Evolutionary conservation across 1,140 invertebrate genomes (phyloP).

Genomic region (Halyomorpha halys): DNA sequence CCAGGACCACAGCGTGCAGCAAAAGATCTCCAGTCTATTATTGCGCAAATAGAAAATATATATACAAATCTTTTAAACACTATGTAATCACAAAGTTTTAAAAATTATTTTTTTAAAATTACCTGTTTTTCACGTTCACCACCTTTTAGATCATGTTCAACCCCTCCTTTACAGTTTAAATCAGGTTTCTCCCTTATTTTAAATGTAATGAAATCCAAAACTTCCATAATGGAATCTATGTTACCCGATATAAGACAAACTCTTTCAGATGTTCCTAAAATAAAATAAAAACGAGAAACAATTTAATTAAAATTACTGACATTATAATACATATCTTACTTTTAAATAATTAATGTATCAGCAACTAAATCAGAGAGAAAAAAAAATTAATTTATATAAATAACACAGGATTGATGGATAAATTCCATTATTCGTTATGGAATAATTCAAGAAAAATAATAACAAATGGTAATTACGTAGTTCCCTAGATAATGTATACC

Average conservation of each 20-base stretch:
- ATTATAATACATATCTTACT: not conserved
- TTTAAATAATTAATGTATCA: not conserved
- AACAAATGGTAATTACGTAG: too few relatives aligned
- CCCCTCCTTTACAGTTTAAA: slow-evolving; percentile 48
- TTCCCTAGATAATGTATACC: too few relatives aligned
- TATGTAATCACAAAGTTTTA: too few relatives aligned
- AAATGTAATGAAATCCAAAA: slow-evolving; percentile 93
- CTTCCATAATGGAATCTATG: slow-evolving; percentile 83
- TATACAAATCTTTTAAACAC: too few relatives aligned
- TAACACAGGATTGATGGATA: too few relatives aligned
- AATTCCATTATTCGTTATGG: too few relatives aligned
- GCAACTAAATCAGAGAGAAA: not conserved
- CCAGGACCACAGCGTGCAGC: too few relatives aligned
- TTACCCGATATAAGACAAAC: slow-evolving; percentile 94
- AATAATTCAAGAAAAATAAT: too few relatives aligned
- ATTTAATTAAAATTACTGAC: not conserved
- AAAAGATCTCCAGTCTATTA: too few relatives aligned
- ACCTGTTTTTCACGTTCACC: slow-evolving; percentile 70
- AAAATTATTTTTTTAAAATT: too few relatives aligned
- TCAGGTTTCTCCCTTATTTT: slow-evolving; percentile 95
- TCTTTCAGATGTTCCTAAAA: slow-evolving; percentile 86
- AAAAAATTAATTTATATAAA: not conserved
- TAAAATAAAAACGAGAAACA: slow-evolving; percentile 14
- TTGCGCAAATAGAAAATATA: too few relatives aligned
- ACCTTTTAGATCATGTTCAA: slow-evolving; percentile 45